Evolutionary conservation across 2,113 vertebrate genomes (phyloP).

Genomic region (Oophaga pumilio): DNA sequence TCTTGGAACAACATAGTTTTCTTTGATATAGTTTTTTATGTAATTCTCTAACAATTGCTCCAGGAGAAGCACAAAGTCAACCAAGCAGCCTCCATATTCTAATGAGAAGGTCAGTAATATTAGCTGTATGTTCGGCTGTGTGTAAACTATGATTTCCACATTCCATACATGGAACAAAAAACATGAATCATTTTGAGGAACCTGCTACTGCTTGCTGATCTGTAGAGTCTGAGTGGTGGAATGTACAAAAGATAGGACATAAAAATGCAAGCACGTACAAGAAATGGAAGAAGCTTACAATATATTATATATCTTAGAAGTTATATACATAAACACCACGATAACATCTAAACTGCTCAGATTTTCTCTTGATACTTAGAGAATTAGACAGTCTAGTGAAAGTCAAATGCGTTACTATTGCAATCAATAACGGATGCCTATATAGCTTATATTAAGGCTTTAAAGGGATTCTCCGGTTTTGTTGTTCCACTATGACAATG

Average conservation of each 20-base stretch:
- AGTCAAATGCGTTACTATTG: background rate
- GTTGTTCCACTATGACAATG: background rate
- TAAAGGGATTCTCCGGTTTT: background rate
- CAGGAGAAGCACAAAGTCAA: background rate
- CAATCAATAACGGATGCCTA: background rate
- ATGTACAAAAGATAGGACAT: constrained; percentile 28
- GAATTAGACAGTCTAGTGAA: background rate
- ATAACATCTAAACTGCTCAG: background rate
- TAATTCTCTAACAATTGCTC: background rate
- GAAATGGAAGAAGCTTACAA: background rate
- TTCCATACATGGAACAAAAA: constrained; percentile 26
- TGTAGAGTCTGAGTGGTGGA: constrained; percentile 35
- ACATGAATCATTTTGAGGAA: constrained; percentile 20
- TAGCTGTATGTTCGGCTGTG: background rate
- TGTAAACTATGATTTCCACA: constrained; percentile 34
- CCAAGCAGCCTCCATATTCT: background rate
- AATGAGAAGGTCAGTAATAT: background rate
- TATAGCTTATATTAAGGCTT: background rate
- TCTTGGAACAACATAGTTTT: background rate
- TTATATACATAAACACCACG: background rate
- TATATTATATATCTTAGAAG: background rate
- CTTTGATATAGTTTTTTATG: background rate
- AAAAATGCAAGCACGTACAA: constrained; percentile 33
- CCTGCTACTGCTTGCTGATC: constrained; percentile 53
- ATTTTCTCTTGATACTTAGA: background rate